phyloP scores from a whole-genome alignment of 2,888 invertebrate species.

The Deroplatys truncata region DNA sequence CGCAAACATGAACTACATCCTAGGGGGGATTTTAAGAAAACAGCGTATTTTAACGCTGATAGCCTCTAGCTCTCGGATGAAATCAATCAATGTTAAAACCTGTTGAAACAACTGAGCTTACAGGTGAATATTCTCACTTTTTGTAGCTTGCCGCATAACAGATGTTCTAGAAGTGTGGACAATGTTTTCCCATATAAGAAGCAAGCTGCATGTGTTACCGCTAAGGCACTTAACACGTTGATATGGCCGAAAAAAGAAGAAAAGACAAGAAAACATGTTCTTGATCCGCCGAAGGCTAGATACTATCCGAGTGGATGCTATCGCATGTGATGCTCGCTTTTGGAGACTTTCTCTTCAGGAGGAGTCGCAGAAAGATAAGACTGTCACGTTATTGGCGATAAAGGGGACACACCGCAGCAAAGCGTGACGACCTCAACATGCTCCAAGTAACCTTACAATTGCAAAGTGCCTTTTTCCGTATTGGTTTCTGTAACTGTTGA shows the following conservation, averaged over 20 bases:
- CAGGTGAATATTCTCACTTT: not conserved
- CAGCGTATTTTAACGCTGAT: no score
- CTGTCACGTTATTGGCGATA: not conserved
- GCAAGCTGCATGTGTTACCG: not conserved
- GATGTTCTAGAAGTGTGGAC: not conserved
- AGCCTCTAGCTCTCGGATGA: not conserved
- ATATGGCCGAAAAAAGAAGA: not conserved
- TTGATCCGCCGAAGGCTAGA: not conserved
- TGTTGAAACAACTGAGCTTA: not conserved
- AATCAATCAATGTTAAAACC: not conserved
- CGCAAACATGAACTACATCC: no score
- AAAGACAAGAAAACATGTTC: not conserved
- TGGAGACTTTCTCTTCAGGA: not conserved
- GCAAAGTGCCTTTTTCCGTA: not conserved
- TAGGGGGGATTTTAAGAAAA: no score
- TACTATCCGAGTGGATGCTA: not conserved
- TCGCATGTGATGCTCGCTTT: not conserved
- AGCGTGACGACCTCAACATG: not conserved
- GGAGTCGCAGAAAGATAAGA: not conserved
- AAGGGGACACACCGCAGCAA: not conserved
- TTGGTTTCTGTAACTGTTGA: not conserved
- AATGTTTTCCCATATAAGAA: not conserved
- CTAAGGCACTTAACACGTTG: not conserved
- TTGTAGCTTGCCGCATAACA: not conserved
- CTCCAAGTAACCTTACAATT: not conserved